Evolutionary conservation across 2,888 invertebrate genomes (phyloP), one percentile per base, ranked within the genome.

Genomic region (Agrotis puta): DNA sequence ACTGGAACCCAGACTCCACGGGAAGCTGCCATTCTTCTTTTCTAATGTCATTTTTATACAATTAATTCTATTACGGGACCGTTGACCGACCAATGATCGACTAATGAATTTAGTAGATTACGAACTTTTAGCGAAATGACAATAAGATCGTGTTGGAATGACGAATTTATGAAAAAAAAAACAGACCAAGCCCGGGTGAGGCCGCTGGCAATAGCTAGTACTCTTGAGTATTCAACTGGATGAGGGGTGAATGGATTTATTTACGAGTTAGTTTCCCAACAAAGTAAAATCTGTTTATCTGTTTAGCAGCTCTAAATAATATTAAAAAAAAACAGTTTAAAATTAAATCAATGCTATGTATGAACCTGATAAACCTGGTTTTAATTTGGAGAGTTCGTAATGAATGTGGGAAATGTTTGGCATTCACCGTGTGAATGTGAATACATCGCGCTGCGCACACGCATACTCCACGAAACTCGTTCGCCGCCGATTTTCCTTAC

Each of bases 401-500:
- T 50, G 18, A 59, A 20, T 39, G 39, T 72, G 56, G 22, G 56
- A 54, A 70, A 64, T 61, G 47, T 56, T 54, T 39, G 33, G 48
- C 57, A 65, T 53, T 53, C 57, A 39, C 51, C 16, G 45, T 11
- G 64, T 57, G 47, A 48, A 53, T 14, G 64, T 51, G 56, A 57
- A 53, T 58, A 53, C 43, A 22, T 11, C 5, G 27, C 47, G 5
- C 22, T 16, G 18, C 27, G 45, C 24, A 22, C 0, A 4, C 20
- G n/a, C 48, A 7, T 24, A 20, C 71, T 51, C 16, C 24, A 24
- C 43, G 11, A 45, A 64, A 64, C 50, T 54, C 33, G 63, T 59
- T 24, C 27, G 45, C 16, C 22, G 56, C 33, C 24, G 65, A 79
- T 58, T 47, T 64, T 61, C 20, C 51, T 64, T 58, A 59, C 18